These are phyloP conservation scores for Epistrophe eligans DNA, from an alignment of 2,888 invertebrate species.

Conservation along the genomic window DNA sequence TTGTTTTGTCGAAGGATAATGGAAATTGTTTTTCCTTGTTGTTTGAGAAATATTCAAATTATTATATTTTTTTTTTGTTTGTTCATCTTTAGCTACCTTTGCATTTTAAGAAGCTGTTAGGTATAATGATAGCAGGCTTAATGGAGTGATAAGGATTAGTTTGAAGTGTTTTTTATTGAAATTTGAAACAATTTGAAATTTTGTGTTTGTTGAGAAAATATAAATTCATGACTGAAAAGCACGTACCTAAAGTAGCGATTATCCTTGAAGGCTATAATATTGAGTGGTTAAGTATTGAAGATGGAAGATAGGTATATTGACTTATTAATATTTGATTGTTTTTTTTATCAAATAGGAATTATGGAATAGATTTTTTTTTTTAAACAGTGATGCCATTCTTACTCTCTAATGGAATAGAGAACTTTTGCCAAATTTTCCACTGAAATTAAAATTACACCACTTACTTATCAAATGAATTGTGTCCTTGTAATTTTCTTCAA, in stretches of 20 bases:
- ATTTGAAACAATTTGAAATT: neutral
- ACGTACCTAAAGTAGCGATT: neutral
- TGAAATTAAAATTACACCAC: no score
- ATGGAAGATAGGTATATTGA: no score
- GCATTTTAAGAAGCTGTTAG: conserved; percentile 6
- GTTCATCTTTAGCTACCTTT: neutral
- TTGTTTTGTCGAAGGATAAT: conserved; percentile 42
- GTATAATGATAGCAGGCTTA: conserved; percentile 21
- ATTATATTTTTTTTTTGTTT: neutral
- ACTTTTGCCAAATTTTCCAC: no score
- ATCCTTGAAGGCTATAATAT: no score
- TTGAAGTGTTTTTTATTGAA: conserved; percentile 18
- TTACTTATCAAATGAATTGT: no score
- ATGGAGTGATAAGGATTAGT: conserved; percentile 26
- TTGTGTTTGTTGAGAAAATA: neutral
- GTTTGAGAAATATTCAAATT: conserved; percentile 38
- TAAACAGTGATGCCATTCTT: no score
- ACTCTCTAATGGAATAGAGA: no score
- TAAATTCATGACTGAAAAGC: neutral
- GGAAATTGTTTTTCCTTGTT: conserved; percentile 52
- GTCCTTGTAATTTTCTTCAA: no score
- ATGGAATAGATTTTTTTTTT: no score
- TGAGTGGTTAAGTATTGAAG: no score
- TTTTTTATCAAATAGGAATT: no score
- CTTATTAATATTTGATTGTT: no score